Percentiles rank a stretch among this genome's conserved stretches.
phyloP scores from a whole-genome alignment of 2,888 invertebrate species.

The Oxycera nigricornis region DNA sequence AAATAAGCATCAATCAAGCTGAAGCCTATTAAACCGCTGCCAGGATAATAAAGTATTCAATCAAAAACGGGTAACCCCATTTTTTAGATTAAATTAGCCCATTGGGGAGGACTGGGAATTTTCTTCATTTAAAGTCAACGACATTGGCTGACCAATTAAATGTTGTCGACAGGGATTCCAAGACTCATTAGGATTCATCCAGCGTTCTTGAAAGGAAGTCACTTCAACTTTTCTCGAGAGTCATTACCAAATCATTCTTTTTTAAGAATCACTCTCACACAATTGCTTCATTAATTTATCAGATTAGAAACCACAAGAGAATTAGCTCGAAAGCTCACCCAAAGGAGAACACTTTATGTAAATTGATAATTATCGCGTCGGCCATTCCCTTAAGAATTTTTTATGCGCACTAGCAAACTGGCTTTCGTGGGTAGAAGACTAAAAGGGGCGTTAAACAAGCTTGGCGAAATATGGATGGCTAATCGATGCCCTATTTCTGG shows the following conservation, averaged over 20 bases:
- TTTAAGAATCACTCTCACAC: background rate
- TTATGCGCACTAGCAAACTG: too few species aligned
- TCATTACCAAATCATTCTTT: background rate
- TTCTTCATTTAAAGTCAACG: background rate
- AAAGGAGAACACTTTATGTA: too few species aligned
- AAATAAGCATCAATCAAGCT: background rate
- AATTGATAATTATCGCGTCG: too few species aligned
- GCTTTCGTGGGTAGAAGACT: too few species aligned
- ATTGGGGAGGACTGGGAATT: background rate
- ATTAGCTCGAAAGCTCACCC: too few species aligned
- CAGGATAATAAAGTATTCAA: too few species aligned
- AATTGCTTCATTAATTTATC: conserved; percentile 7
- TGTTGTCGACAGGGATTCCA: background rate
- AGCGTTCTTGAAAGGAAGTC: background rate
- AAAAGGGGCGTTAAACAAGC: too few species aligned
- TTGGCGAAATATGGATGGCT: too few species aligned
- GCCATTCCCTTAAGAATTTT: too few species aligned
- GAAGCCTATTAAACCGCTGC: background rate
- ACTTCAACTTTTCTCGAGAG: background rate
- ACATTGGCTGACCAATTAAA: background rate
- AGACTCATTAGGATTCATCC: conserved; percentile 8
- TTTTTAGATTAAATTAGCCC: background rate
- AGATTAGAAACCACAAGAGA: conserved; percentile 11
- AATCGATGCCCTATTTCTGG: too few species aligned
- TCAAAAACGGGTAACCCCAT: background rate